These are phyloP conservation scores for Toxonevra muliebris DNA, from an alignment of 2,888 invertebrate genomes.

Conservation along the genomic window DNA sequence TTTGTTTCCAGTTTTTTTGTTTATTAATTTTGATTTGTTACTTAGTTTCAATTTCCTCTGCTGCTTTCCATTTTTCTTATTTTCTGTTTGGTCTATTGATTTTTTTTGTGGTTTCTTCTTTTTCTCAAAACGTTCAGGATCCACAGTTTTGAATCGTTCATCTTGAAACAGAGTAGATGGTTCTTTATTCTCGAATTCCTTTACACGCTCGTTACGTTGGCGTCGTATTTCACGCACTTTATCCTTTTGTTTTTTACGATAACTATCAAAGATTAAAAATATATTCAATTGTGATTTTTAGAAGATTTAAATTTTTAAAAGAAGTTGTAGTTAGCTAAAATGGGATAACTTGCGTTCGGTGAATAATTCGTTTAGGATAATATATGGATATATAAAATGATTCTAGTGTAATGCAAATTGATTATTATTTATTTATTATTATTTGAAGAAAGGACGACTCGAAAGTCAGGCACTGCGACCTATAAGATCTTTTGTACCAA, in stretches of 20 bases:
- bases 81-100: neutral
- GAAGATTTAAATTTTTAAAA: too few relatives aligned
- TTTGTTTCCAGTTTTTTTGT: slow-evolving; percentile 16
- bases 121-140: slow-evolving; percentile 53
- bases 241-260: slow-evolving; percentile 58
- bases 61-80: slow-evolving; percentile 23
- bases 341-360: too few relatives aligned
- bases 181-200: slow-evolving; percentile 45
- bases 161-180: slow-evolving; percentile 50
- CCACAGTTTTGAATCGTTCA: slow-evolving; percentile 59
- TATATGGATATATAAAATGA: too few relatives aligned
- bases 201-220: slow-evolving; percentile 49
- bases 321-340: too few relatives aligned
- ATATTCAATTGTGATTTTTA: too few relatives aligned
- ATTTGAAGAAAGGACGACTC: too few relatives aligned
- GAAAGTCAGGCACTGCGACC: too few relatives aligned
- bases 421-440: too few relatives aligned
- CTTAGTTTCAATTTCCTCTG: slow-evolving; percentile 30
- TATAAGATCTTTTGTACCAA: too few relatives aligned
- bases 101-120: slow-evolving; percentile 37
- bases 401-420: too few relatives aligned
- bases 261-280: slow-evolving; percentile 43
- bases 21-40: slow-evolving; percentile 31
- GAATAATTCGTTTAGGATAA: too few relatives aligned
- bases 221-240: slow-evolving; percentile 57